Conservation (phyloP, 30 jellyfish, hydroid and myxozoan species). For the Rhopilema esculentum region DNA sequence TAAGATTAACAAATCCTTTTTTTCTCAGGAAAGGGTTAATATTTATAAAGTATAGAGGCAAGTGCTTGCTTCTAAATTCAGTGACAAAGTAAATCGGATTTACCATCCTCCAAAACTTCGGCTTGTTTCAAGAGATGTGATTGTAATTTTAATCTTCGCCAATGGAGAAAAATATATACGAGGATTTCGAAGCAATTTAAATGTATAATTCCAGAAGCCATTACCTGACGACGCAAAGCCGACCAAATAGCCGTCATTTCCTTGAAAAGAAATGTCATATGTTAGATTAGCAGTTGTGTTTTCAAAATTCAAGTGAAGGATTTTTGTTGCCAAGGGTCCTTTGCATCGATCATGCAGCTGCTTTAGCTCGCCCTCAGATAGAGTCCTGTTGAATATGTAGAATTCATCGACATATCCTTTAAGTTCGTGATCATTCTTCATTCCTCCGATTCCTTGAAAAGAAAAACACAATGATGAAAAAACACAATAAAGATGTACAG, state of each 20-base stretch:
- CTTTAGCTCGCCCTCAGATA: constrained; percentile 59
- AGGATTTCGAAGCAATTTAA: background rate
- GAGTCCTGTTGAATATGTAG: constrained; percentile 85
- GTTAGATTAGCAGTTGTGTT: constrained; percentile 64
- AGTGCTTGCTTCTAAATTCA: background rate
- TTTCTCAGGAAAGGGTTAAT: background rate
- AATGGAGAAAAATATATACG: background rate
- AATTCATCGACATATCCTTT: constrained; percentile 90
- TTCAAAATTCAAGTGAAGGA: constrained; percentile 76
- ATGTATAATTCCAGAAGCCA: background rate
- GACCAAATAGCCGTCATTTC: constrained; percentile 79
- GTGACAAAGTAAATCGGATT: background rate
- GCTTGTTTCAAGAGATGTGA: background rate
- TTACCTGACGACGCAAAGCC: constrained; percentile 75
- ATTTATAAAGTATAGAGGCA: background rate
- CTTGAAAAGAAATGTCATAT: constrained; percentile 84
- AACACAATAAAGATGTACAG: too few relatives aligned
- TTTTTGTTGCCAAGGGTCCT: constrained; percentile 86
- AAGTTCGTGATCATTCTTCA: constrained; percentile 82
- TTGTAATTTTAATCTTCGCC: background rate
- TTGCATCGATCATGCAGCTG: constrained; percentile 82
- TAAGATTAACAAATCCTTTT: background rate
- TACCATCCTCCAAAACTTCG: background rate
- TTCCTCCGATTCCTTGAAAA: constrained; percentile 79
- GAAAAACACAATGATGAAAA: too few relatives aligned